Evolutionary conservation across 2,888 invertebrate genomes (phyloP).

Genomic region (Pogonocherus hispidulus): DNA sequence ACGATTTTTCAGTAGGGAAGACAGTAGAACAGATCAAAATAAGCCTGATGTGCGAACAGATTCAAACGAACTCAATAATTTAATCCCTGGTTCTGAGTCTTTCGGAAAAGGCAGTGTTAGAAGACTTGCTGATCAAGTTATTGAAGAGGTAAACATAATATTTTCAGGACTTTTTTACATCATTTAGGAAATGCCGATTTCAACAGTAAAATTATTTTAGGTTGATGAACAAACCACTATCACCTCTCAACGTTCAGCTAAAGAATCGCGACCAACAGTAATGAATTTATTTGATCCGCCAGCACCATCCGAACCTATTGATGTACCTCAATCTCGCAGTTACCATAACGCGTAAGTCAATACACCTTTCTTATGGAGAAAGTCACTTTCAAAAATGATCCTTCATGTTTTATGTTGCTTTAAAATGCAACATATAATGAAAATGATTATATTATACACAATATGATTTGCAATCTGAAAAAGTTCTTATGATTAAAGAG

Average conservation of each 20-base stretch:
- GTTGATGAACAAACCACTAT: constrained; percentile 88
- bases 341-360: constrained; percentile 52
- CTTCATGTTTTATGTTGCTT: no score
- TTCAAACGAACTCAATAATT: constrained; percentile 52
- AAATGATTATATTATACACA: no score
- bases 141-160: constrained; percentile 77
- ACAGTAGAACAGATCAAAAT: constrained; percentile 68
- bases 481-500: no score
- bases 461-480: no score
- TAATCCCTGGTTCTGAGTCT: constrained; percentile 55
- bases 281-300: constrained; percentile 74
- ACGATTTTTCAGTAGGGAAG: constrained; percentile 83
- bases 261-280: constrained; percentile 74
- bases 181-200: neutral
- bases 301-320: constrained; percentile 65
- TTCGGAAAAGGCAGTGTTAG: constrained; percentile 70
- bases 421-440: no score
- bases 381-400: no score
- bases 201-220: constrained; percentile 56
- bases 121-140: constrained; percentile 80
- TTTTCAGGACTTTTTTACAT: neutral
- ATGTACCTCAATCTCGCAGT: constrained; percentile 69
- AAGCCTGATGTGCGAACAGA: constrained; percentile 51
- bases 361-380: no score
- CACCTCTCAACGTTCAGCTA: constrained; percentile 75